A percentile compares a stretch with the other conserved stretches of the same genome.
Evolutionary conservation across 2,113 vertebrate species (phyloP).

Genomic region (Scartelaos histophorus): DNA sequence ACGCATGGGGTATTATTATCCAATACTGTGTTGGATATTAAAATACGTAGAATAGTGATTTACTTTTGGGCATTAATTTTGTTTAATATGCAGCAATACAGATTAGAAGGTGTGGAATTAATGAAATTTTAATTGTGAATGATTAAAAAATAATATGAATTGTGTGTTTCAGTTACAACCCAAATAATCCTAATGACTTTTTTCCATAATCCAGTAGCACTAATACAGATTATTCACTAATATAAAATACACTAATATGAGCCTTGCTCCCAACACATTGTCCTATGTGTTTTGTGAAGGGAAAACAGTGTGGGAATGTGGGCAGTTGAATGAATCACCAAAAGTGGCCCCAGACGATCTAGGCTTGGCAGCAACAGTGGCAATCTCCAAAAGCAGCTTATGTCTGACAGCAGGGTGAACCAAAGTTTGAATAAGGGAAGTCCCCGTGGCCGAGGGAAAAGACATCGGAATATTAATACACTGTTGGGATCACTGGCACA

Average conservation of each 20-base stretch:
- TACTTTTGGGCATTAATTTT: neutral
- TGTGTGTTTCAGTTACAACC: no score
- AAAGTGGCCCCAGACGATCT: slow-evolving; percentile 54
- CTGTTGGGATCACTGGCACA: slow-evolving; percentile 31
- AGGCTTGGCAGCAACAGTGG: slow-evolving; percentile 51
- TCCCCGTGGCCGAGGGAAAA: slow-evolving; percentile 21
- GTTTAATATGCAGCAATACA: neutral
- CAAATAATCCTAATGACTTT: no score
- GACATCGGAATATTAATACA: slow-evolving; percentile 48
- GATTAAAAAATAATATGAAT: neutral
- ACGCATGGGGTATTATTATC: no score
- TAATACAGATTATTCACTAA: no score
- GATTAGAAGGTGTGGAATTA: neutral
- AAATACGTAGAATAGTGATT: neutral
- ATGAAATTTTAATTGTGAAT: neutral
- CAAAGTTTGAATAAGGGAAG: slow-evolving; percentile 40
- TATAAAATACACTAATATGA: neutral
- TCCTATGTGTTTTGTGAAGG: slow-evolving; percentile 17
- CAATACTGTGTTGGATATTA: neutral
- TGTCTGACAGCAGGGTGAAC: slow-evolving; percentile 29
- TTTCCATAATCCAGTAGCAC: no score
- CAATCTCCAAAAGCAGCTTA: slow-evolving; percentile 51
- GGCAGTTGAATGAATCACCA: slow-evolving; percentile 51
- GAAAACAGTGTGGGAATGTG: slow-evolving; percentile 50
- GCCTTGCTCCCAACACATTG: slow-evolving; percentile 28